A percentile compares a stretch with the other conserved stretches of the same genome.
phyloP scores from a whole-genome alignment of 23 tunicate species.

The Botrylloides violaceus region DNA sequence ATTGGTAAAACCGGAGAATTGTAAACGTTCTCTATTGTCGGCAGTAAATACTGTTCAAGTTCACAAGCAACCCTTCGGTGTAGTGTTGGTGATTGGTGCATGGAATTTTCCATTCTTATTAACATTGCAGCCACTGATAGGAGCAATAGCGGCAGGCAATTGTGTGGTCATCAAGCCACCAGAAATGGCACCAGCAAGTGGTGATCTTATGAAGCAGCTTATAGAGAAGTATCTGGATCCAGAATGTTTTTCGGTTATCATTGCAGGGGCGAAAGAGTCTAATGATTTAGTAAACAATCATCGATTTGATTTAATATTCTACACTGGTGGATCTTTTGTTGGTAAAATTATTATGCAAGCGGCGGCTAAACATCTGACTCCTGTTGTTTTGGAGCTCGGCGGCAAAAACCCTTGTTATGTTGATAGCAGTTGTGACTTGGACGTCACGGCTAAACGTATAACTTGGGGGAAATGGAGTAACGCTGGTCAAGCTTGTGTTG shows the following conservation, averaged over 20 bases:
- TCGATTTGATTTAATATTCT: slow-evolving; percentile 61
- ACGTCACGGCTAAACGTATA: slow-evolving; percentile 46
- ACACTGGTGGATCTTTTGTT: slow-evolving; percentile 78
- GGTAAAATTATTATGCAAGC: slow-evolving; percentile 63
- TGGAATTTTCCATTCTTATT: slow-evolving; percentile 75
- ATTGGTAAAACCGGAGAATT: slow-evolving; percentile 21
- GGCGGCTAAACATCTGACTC: slow-evolving; percentile 72
- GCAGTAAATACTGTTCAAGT: slow-evolving; percentile 15
- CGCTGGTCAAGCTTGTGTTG: slow-evolving; percentile 66
- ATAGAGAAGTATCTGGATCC: slow-evolving; percentile 48
- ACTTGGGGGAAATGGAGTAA: slow-evolving; percentile 40
- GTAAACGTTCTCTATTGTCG: slow-evolving; percentile 16
- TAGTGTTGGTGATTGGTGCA: slow-evolving; percentile 50
- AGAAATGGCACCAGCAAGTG: slow-evolving; percentile 43
- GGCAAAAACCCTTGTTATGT: slow-evolving; percentile 86
- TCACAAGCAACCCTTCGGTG: slow-evolving; percentile 65
- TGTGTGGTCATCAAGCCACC: slow-evolving; percentile 62
- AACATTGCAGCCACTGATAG: slow-evolving; percentile 42
- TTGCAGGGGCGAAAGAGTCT: slow-evolving; percentile 37
- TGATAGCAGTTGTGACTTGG: slow-evolving; percentile 33
- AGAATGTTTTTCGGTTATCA: slow-evolving; percentile 49
- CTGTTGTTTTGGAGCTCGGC: slow-evolving; percentile 81
- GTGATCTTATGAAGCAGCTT: slow-evolving; percentile 21
- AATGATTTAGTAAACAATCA: slow-evolving; percentile 29
- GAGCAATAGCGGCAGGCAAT: slow-evolving; percentile 75